A percentile compares a stretch with the other conserved stretches of the same genome.
phyloP scores from a whole-genome alignment of 2,888 invertebrate species.

The Drosophila mettleri region DNA sequence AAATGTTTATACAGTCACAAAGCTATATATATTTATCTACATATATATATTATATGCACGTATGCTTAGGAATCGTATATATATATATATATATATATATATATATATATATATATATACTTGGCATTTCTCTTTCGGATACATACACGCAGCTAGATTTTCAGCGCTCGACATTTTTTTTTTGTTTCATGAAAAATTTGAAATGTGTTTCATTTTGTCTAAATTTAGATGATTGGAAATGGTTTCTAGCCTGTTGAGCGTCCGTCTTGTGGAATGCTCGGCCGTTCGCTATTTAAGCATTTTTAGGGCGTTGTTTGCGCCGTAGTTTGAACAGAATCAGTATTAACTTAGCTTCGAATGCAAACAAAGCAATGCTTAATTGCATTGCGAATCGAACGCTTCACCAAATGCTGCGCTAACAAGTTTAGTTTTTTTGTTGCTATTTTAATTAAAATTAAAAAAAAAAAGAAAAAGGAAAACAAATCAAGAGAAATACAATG shows the following conservation, averaged over 20 bases:
- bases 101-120: slow-evolving; percentile 36
- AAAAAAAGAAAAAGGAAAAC: slow-evolving; percentile 13
- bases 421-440: slow-evolving; percentile 32
- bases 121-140: slow-evolving; percentile 66
- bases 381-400: slow-evolving; percentile 47
- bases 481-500: slow-evolving; percentile 29
- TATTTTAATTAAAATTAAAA: slow-evolving; percentile 34
- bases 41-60: slow-evolving; percentile 23
- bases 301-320: slow-evolving; percentile 56
- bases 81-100: slow-evolving; percentile 38
- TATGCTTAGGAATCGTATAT: slow-evolving; percentile 20
- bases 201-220: slow-evolving; percentile 80
- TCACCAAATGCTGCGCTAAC: slow-evolving; percentile 50
- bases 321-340: slow-evolving; percentile 21
- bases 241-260: slow-evolving; percentile 42
- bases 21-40: slow-evolving; percentile 35
- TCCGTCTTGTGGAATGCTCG: slow-evolving; percentile 44
- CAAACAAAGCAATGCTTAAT: slow-evolving; percentile 50
- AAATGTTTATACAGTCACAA: slow-evolving; percentile 68
- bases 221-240: slow-evolving; percentile 80
- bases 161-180: slow-evolving; percentile 62
- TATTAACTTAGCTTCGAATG: slow-evolving; percentile 39
- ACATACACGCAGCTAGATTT: slow-evolving; percentile 53
- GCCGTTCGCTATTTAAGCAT: slow-evolving; percentile 41
- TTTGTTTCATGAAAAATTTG: slow-evolving; percentile 72